These are phyloP conservation scores for Macaria notata DNA, from an alignment of 2,888 invertebrate species.

Conservation along the genomic window DNA sequence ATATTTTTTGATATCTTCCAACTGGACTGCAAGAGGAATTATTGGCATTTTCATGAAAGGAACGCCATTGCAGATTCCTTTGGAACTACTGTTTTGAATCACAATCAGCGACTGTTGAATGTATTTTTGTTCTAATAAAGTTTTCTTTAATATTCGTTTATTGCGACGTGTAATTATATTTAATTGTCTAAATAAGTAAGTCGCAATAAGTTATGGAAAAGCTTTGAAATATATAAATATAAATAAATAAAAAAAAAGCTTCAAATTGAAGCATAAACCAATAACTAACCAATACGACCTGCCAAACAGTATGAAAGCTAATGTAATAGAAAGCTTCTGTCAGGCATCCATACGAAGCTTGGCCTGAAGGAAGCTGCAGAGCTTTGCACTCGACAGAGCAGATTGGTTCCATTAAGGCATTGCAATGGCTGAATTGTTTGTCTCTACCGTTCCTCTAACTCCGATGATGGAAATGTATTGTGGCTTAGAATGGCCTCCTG, in stretches of 20 bases:
- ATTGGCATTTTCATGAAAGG: slow-evolving; percentile 63
- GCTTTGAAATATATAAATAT: too few species aligned
- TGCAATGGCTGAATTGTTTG: slow-evolving; percentile 21
- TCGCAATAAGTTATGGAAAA: too few species aligned
- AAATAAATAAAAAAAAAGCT: too few species aligned
- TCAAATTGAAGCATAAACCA: too few species aligned
- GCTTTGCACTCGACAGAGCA: slow-evolving; percentile 30
- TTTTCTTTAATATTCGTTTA: too few species aligned
- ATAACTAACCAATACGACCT: too few species aligned
- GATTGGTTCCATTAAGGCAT: slow-evolving; percentile 40
- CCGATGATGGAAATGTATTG: too few species aligned
- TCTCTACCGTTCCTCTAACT: slow-evolving; percentile 6
- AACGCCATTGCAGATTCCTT: slow-evolving; percentile 49
- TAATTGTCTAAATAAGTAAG: too few species aligned
- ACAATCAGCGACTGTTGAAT: slow-evolving; percentile 1
- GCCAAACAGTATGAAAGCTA: slow-evolving; percentile 1
- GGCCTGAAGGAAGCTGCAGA: slow-evolving; percentile 21
- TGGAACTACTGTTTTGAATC: slow-evolving; percentile 21
- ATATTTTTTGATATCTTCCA: slow-evolving; percentile 69
- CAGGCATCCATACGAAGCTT: slow-evolving; percentile 26
- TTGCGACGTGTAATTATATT: too few species aligned
- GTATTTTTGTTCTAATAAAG: too few species aligned
- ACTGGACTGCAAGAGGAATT: slow-evolving; percentile 57
- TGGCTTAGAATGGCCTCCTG: too few species aligned
- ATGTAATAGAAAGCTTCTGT: slow-evolving; percentile 41